phyloP scores from a whole-genome alignment of 2,888 invertebrate genomes.

The Brachyopa scutellaris region DNA sequence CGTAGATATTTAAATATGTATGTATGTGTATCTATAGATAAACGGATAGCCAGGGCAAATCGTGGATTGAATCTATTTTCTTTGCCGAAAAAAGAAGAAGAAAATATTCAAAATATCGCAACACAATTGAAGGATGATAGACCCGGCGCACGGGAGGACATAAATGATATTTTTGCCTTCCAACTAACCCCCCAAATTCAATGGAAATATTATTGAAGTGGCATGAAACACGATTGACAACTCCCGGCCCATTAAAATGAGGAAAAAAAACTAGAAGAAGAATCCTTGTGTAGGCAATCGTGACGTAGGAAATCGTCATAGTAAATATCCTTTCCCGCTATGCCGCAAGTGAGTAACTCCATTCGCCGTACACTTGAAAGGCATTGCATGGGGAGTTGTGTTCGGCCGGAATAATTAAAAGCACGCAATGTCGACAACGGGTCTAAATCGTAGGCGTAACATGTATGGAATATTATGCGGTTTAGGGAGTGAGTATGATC shows the following conservation, averaged over 20 bases:
- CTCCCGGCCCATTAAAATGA: constrained; percentile 50
- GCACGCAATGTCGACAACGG: constrained; percentile 57
- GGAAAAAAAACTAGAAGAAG: constrained; percentile 20
- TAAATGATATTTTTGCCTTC: constrained; percentile 61
- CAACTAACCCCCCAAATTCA: constrained; percentile 12
- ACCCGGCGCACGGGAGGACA: constrained; percentile 63
- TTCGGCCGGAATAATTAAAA: constrained; percentile 60
- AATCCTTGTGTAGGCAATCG: constrained; percentile 34
- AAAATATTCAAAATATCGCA: constrained; percentile 54
- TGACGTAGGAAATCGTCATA: constrained; percentile 42
- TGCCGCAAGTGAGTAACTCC: constrained; percentile 1
- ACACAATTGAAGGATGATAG: constrained; percentile 67
- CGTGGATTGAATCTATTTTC: constrained; percentile 65
- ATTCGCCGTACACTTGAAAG: constrained; percentile 29
- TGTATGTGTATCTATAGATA: constrained; percentile 41
- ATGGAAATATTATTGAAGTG: constrained; percentile 66
- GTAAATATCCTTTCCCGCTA: constrained; percentile 33
- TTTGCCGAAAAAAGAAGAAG: constrained; percentile 15
- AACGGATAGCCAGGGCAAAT: constrained; percentile 62
- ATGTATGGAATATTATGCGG: constrained; percentile 19
- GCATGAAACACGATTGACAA: constrained; percentile 74
- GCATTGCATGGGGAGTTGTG: constrained; percentile 8
- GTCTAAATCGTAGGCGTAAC: constrained; percentile 47
- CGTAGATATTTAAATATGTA: neutral
- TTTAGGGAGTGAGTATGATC: constrained; percentile 10